Base-by-base conservation (phyloP, 2,113 vertebrate genomes). In the Charina bottae region DNA sequence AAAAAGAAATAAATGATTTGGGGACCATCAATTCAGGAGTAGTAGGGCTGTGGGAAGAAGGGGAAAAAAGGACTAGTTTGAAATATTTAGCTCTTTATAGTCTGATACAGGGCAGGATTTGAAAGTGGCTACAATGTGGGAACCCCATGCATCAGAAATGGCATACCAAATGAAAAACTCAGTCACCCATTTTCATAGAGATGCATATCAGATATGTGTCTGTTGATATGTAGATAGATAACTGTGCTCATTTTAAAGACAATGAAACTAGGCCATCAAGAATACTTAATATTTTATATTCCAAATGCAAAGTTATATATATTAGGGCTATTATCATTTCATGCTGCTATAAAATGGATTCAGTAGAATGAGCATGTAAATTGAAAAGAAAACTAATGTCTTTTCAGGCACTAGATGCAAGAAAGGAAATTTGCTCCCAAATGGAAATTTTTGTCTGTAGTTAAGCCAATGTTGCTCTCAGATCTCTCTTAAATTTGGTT, bases 331-430 rank as follows among this genome's bases (percentile, higher is more conserved):
- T 96, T 94, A 94, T 59, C 90, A 60, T 83, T 93, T 53, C 93
- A 92, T 91, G 92, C 89, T 85, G 93, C 83, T 91, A 68, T 54
- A 93, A 94, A 72, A 92, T 68, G n/a, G 92, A 96, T 96, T 95
- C 94, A 95, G 91, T 49, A 97, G 96, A 96, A 94, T 37, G 83
- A 92, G 62, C 95, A 93, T 88, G 72, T 94, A 97, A 97, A 97
- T 94, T 92, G 95, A 95, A 96, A 96, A 95, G 92, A 95, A 97
- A 97, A 93, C 88, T 86, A 93, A 92, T 94, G 90, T 95, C 92
- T 96, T 92, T 96, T 96, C 92, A 96, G 93, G 92, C 94, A 96
- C 68, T 94, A 91, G 88, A 96, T 97, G 95, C 46, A 89, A 91
- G 92, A 95, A 90, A 95, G 86, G 94, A 96, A 96, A 95, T 96